Percentiles rank a stretch among this genome's conserved stretches.
Evolutionary conservation across 2,888 invertebrate genomes (phyloP).

Genomic region (Xestoiulus laeticollis): DNA sequence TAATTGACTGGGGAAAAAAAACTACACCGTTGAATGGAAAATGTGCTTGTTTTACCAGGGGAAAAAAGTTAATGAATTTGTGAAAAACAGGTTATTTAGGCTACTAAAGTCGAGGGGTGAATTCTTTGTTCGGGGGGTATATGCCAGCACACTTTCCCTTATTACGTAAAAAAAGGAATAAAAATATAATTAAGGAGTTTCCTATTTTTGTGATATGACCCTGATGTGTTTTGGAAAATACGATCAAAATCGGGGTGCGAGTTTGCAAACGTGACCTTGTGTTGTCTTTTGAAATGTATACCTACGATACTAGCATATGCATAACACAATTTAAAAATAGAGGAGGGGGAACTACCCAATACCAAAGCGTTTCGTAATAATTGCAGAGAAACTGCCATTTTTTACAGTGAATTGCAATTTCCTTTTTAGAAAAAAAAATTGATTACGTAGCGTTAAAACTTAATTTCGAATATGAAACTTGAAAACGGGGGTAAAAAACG

Average conservation of each 20-base stretch:
- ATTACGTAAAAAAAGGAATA: neutral
- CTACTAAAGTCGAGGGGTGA: no score
- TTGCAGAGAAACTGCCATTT: neutral
- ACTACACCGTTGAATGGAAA: neutral
- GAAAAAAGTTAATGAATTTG: neutral
- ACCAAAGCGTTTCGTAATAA: neutral
- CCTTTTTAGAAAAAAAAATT: neutral
- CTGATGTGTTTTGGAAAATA: no score
- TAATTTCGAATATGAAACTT: no score
- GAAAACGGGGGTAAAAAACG: no score
- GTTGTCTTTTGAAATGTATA: neutral
- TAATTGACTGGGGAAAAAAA: conserved; percentile 47
- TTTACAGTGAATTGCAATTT: neutral
- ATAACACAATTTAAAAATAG: neutral
- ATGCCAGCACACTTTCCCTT: neutral
- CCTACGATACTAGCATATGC: neutral
- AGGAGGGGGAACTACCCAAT: neutral
- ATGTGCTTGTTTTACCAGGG: no score
- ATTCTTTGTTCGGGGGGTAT: no score
- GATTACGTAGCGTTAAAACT: no score
- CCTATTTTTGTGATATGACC: neutral
- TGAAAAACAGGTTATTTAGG: neutral
- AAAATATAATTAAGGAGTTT: neutral
- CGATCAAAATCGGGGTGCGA: neutral
- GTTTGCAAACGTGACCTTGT: neutral